These are phyloP conservation scores for Panurus biarmicus DNA, from an alignment of 2,113 vertebrate genomes.

Conservation along the genomic window DNA sequence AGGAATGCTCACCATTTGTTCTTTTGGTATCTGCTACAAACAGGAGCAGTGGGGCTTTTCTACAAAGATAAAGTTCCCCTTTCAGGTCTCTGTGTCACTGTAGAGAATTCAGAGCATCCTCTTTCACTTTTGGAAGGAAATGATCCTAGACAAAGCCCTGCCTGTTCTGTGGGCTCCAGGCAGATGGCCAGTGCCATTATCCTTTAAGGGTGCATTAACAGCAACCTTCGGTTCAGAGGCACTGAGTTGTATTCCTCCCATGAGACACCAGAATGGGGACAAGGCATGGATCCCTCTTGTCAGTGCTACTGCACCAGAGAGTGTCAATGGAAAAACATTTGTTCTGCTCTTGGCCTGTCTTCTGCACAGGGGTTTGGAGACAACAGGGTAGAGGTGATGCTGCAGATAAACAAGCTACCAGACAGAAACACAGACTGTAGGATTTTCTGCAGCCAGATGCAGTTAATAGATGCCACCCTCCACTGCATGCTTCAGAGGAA, in stretches of 20 bases:
- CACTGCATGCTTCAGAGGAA: neutral
- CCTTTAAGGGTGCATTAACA: neutral
- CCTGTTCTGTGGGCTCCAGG: neutral
- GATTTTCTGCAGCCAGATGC: neutral
- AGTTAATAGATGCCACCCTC: neutral
- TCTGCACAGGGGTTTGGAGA: neutral
- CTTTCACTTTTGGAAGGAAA: constrained; percentile 18
- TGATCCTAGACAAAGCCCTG: neutral
- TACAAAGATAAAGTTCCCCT: neutral
- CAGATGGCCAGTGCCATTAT: neutral
- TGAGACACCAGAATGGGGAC: neutral
- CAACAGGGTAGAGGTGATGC: neutral
- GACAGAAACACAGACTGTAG: neutral
- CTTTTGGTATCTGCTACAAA: neutral
- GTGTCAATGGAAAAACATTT: neutral
- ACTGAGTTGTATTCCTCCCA: neutral
- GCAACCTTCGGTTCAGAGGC: neutral
- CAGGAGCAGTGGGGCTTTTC: neutral
- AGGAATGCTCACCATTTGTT: neutral
- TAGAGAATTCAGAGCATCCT: neutral
- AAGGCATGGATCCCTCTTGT: neutral
- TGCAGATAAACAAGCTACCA: neutral
- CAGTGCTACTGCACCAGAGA: neutral
- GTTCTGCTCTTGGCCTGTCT: neutral
- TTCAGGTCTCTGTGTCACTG: neutral